Base-by-base conservation (phyloP, 2,797 vertebrate genomes). In the Gymnodraco acuticeps region DNA sequence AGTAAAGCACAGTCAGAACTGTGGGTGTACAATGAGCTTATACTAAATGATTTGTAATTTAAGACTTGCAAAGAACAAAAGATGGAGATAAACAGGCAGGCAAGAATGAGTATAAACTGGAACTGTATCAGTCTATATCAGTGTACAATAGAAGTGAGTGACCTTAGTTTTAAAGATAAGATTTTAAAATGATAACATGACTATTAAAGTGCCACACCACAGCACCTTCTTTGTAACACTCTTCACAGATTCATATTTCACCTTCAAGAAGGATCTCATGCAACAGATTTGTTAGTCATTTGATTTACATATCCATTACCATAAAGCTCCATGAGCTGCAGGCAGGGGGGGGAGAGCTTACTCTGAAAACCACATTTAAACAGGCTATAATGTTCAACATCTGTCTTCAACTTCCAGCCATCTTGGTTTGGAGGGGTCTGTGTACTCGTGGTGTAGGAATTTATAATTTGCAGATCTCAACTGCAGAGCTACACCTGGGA, bases 121-220 rank as follows among this genome's bases (percentile, higher is more conserved):
- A 20, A 20, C 8, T 0, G 1, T 69, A 70, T 73, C 23, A 14
- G 53, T 48, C 59, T 66, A 43, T 59, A 60, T 66, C 2, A 61
- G 45, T 66, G 50, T 4, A 64, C 53, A 70, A 61, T 20, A 69
- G 31, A 50, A 11, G 47, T 77, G 69, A 70, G 47, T 77, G 69
- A 70, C 61, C 69, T 82, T 80, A 63, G 52, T 33, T 64, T 16
- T 38, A 4, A 68, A 72, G 75, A 81, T 81, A 78, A 64, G 3
- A 19, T 64, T 9, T 45, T 38, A 3, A 75, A 31, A 61, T 41
- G 23, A 71, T 74, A 67, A 61, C 61, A 64, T 47, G 6, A 0
- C 31, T 16, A 3, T 9, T 9, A 56, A 60, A 62, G 16, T 27
- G n/a, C 33, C 43, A 17, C 33, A 19, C n/a, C 20, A n/a, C 5